phyloP scores from a whole-genome alignment of 2,113 vertebrate species.

The Phrynosoma platyrhinos region DNA sequence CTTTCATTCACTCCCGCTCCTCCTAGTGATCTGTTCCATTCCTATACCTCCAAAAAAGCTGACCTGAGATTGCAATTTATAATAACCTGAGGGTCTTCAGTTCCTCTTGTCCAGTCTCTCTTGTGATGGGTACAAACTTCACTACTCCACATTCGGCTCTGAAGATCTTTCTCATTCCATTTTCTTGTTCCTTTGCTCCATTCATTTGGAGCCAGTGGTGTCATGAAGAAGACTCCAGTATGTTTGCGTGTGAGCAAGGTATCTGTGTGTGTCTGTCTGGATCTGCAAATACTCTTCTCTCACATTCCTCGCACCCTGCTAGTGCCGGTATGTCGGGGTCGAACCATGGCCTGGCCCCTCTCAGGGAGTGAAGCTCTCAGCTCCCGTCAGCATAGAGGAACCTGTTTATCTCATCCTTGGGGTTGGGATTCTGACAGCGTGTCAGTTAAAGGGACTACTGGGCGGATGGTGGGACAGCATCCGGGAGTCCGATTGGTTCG shows the following conservation, averaged over 20 bases:
- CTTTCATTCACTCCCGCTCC: neutral
- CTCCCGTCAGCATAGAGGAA: slow-evolving; percentile 36
- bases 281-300: slow-evolving; percentile 84
- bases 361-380: slow-evolving; percentile 42
- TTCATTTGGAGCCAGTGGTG: neutral
- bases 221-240: neutral
- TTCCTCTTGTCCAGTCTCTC: neutral
- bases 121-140: neutral
- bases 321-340: slow-evolving; percentile 80
- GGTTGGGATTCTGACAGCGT: slow-evolving; percentile 35
- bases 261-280: slow-evolving; percentile 59
- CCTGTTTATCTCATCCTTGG: slow-evolving; percentile 33
- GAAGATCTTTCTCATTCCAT: neutral
- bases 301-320: slow-evolving; percentile 87
- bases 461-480: neutral
- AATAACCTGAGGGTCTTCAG: no score
- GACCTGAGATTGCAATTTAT: no score
- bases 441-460: neutral
- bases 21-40: neutral
- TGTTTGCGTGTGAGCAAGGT: neutral
- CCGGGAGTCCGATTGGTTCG: slow-evolving; percentile 20
- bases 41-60: neutral
- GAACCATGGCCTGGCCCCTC: slow-evolving; percentile 31
- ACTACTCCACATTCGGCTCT: neutral
- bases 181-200: neutral